These are phyloP conservation scores for Phanerotoma sp. DNA, from an alignment of 2,888 invertebrate species.

Conservation along the genomic window DNA sequence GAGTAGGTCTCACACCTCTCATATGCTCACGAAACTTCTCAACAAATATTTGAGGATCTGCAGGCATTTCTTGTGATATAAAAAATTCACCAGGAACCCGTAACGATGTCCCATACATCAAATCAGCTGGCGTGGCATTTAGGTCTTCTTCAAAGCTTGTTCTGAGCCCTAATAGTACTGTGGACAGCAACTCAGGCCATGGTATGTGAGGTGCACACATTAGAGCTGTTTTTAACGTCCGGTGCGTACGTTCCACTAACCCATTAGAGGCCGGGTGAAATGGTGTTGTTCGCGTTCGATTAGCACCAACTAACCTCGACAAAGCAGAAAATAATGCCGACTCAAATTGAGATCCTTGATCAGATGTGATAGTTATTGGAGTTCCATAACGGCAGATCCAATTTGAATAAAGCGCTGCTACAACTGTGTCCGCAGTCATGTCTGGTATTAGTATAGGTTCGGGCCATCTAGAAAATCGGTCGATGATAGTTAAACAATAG, in stretches of 20 bases:
- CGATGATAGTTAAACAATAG: conserved; percentile 44
- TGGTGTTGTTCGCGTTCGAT: conserved; percentile 28
- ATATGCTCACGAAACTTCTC: conserved; percentile 26
- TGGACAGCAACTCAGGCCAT: conserved; percentile 29
- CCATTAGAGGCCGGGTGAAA: conserved; percentile 19
- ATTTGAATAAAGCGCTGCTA: conserved; percentile 31
- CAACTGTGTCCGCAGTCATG: conserved; percentile 40
- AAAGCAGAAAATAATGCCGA: conserved; percentile 31
- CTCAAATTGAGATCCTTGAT: conserved; percentile 42
- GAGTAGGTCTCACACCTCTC: conserved; percentile 16
- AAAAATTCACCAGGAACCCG: conserved; percentile 28
- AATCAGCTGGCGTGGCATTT: conserved; percentile 20
- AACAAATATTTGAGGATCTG: conserved; percentile 20
- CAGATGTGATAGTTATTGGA: conserved; percentile 39
- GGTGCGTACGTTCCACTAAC: conserved; percentile 30
- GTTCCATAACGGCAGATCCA: conserved; percentile 45
- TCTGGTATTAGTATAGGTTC: conserved; percentile 43
- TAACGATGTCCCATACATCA: conserved; percentile 23
- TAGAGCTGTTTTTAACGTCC: conserved; percentile 28
- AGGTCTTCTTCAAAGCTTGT: conserved; percentile 29
- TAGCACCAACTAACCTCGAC: conserved; percentile 23
- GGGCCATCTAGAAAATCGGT: conserved; percentile 41
- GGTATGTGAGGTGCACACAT: conserved; percentile 14
- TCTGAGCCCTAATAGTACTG: conserved; percentile 29
- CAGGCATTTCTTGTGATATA: conserved; percentile 6